Evolutionary conservation across 1,140 invertebrate genomes (phyloP).

Genomic region (Drosophila willistoni): DNA sequence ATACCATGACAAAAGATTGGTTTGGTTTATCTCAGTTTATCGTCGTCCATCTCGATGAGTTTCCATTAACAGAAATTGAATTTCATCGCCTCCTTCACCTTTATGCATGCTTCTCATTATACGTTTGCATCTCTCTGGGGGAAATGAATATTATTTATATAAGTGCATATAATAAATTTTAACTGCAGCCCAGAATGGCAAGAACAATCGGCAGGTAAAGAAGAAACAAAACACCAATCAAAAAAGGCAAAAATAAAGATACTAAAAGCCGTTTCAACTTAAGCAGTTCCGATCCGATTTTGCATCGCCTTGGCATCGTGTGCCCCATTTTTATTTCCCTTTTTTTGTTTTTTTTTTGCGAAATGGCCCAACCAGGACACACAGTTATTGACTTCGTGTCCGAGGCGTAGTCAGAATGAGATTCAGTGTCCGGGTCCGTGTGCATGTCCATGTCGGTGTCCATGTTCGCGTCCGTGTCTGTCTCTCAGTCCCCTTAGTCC

Average conservation of each 20-base stretch:
- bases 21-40: neutral
- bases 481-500: constrained; percentile 11
- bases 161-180: constrained; percentile 12
- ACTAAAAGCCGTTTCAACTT: constrained; percentile 66
- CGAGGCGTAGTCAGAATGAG: neutral
- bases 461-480: constrained; percentile 3
- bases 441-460: neutral
- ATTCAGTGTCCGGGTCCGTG: neutral
- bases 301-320: constrained; percentile 45
- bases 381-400: constrained; percentile 9
- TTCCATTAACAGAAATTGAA: constrained; percentile 4
- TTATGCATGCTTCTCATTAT: neutral
- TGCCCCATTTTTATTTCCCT: constrained; percentile 9
- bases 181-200: constrained; percentile 5
- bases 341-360: neutral
- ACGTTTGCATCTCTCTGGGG: neutral
- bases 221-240: constrained; percentile 8
- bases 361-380: constrained; percentile 23
- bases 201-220: constrained; percentile 4
- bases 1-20: neutral
- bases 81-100: neutral
- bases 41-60: neutral
- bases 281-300: constrained; percentile 68
- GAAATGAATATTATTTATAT: constrained; percentile 9
- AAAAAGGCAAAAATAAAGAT: constrained; percentile 7